Conservation (phyloP, 2,113 vertebrate species). For the Accipiter virgatus region DNA sequence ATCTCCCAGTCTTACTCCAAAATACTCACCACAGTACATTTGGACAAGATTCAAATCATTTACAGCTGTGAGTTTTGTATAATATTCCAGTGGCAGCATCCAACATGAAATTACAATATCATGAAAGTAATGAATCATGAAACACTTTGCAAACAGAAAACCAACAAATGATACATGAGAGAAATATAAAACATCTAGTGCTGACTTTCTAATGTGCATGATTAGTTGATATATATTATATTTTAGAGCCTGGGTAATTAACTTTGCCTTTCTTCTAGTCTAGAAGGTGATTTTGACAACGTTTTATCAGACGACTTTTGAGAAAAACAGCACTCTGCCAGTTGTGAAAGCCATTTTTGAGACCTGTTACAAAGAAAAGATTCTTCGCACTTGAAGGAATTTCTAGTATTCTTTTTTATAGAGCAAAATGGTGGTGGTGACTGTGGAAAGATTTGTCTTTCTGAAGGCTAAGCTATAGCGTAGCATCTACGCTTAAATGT, state of each 20-base stretch:
- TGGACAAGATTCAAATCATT: neutral
- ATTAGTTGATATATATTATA: neutral
- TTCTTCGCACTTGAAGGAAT: neutral
- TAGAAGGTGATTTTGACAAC: neutral
- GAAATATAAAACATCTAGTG: neutral
- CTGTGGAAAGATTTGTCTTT: neutral
- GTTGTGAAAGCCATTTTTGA: neutral
- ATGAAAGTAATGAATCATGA: constrained; percentile 23
- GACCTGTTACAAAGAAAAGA: neutral
- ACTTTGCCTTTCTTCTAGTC: neutral
- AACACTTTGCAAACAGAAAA: neutral
- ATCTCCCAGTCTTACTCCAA: neutral
- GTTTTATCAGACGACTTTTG: neutral
- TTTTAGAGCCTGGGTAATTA: neutral
- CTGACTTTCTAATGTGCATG: neutral
- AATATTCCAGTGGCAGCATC: neutral
- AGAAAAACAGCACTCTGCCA: neutral
- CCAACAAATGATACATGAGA: neutral
- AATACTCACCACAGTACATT: neutral
- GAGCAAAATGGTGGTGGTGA: neutral
- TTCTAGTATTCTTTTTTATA: neutral
- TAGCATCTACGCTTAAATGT: neutral
- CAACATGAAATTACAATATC: neutral
- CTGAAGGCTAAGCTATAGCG: neutral
- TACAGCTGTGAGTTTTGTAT: neutral